Conservation (phyloP, 2,888 invertebrate genomes). For the Mermis nigrescens region DNA sequence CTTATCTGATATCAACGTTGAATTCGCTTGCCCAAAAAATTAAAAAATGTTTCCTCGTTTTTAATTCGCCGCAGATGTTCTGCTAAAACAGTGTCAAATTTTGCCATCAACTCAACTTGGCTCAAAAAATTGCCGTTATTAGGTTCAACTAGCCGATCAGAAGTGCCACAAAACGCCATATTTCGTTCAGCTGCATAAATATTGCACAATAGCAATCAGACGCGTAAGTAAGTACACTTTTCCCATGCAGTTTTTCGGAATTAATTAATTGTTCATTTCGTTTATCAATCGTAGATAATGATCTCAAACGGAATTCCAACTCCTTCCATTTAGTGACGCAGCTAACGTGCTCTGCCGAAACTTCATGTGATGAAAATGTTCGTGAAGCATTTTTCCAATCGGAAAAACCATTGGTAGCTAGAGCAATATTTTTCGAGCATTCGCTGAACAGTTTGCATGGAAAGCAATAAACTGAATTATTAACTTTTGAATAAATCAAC, state of each 20-base stretch:
- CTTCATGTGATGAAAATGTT: not conserved
- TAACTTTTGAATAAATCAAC: not conserved
- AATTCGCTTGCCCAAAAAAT: not conserved
- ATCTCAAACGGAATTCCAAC: not conserved
- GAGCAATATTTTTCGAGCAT: not conserved
- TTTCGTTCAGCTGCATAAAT: not conserved
- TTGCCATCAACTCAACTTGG: not conserved
- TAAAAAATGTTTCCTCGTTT: not conserved
- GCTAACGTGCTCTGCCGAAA: not conserved
- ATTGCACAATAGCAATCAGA: not conserved
- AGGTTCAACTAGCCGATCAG: not conserved
- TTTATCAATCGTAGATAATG: not conserved
- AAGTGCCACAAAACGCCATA: not conserved
- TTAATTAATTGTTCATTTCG: not conserved
- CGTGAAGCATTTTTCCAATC: not conserved
- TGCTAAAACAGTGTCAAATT: not conserved
- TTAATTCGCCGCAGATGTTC: not conserved
- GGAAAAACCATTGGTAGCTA: not conserved
- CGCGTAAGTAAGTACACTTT: not conserved
- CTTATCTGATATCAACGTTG: not conserved
- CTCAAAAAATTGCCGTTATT: conserved; percentile 1
- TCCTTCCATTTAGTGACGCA: not conserved
- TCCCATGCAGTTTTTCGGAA: not conserved
- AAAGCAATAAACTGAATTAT: not conserved
- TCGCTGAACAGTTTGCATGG: not conserved